Percentiles rank a stretch among this genome's conserved stretches.
phyloP scores from a whole-genome alignment of 1,140 invertebrate species.

The Atta cephalotes region DNA sequence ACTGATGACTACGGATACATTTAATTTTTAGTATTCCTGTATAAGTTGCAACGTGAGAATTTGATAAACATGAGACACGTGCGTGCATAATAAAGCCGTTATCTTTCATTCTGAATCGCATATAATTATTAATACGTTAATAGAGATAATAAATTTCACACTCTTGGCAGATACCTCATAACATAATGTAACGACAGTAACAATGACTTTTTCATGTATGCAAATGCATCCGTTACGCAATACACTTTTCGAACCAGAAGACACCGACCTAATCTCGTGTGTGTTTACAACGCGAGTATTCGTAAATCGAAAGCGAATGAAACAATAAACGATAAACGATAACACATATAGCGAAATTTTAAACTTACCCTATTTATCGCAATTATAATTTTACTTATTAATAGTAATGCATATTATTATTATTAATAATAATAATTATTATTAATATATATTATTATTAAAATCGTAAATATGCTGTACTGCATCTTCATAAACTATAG shows the following conservation, averaged over 20 bases:
- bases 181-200: not conserved
- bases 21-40: not conserved
- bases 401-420: not conserved
- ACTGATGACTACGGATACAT: conserved; percentile 2
- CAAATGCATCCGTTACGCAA: conserved; percentile 26
- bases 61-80: not conserved
- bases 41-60: not conserved
- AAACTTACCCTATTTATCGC: not conserved
- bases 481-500: not conserved
- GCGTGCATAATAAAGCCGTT: conserved; percentile 16
- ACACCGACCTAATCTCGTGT: not conserved
- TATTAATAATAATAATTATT: not conserved
- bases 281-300: conserved; percentile 11
- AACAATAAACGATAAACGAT: not conserved
- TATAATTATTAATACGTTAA: conserved; percentile 50
- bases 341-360: not conserved
- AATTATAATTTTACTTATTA: conserved; percentile 14
- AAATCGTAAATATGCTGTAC: not conserved
- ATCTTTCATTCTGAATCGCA: conserved; percentile 22
- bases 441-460: not conserved
- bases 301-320: not conserved
- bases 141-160: conserved; percentile 15
- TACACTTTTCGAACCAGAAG: not conserved
- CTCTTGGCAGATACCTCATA: not conserved
- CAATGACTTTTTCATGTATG: not conserved